Evolutionary conservation across 2,888 invertebrate species (phyloP).

Genomic region (Salpingus planirostris): DNA sequence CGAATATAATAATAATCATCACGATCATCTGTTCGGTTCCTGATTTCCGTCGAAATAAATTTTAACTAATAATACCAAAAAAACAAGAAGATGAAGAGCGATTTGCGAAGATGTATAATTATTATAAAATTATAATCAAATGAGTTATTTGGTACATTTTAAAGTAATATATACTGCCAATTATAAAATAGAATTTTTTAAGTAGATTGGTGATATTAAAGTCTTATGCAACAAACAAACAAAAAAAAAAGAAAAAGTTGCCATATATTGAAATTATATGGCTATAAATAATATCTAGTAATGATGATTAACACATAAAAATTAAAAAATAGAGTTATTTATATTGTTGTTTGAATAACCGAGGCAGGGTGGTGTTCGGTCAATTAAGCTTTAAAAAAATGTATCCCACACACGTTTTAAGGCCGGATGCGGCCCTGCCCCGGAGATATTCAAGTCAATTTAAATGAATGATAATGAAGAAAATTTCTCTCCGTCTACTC

Average conservation of each 20-base stretch:
- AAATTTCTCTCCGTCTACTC: constrained; percentile 38
- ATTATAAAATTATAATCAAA: too few relatives aligned
- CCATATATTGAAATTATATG: constrained; percentile 5
- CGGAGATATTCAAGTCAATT: constrained; percentile 36
- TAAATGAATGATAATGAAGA: too few relatives aligned
- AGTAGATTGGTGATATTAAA: constrained; percentile 44
- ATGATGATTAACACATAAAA: constrained; percentile 5
- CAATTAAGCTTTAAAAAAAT: not conserved
- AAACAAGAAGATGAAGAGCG: too few relatives aligned
- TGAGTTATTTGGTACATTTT: constrained; percentile 19
- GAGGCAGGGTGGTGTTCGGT: too few relatives aligned
- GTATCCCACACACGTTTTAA: too few relatives aligned
- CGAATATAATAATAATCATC: too few relatives aligned
- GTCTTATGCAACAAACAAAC: constrained; percentile 38
- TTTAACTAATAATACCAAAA: constrained; percentile 15
- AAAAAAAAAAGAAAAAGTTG: constrained; percentile 21
- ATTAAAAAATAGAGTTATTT: constrained; percentile 10
- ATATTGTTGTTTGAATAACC: too few relatives aligned
- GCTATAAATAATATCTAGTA: not conserved
- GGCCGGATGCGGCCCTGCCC: constrained; percentile 4
- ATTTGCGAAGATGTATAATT: too few relatives aligned
- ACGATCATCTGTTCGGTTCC: constrained; percentile 6
- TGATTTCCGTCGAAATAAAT: constrained; percentile 9
- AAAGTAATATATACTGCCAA: constrained; percentile 38
- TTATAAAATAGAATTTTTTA: constrained; percentile 33